Evolutionary conservation across 2,888 invertebrate genomes (phyloP).

Genomic region (Caenorhabditis sulstoni): DNA sequence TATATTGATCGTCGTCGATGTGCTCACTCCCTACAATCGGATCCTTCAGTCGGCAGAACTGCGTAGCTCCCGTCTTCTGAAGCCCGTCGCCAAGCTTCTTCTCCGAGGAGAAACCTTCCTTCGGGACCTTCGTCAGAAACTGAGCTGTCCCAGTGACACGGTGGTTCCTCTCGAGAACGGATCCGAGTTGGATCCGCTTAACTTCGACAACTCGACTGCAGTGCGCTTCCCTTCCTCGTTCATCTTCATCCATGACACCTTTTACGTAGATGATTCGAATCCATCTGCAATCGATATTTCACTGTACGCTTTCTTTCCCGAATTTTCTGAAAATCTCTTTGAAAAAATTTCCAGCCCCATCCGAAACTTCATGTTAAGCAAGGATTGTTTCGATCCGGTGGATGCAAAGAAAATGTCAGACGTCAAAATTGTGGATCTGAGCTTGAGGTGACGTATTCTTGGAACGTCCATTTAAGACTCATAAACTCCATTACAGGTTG

Average conservation of each 20-base stretch:
- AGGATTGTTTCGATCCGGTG: slow-evolving; percentile 58
- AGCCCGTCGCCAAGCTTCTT: slow-evolving; percentile 49
- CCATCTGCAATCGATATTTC: slow-evolving; percentile 31
- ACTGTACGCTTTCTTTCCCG: neutral
- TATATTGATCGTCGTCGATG: slow-evolving; percentile 35
- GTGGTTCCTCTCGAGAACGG: slow-evolving; percentile 63
- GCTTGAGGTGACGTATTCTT: slow-evolving; percentile 53
- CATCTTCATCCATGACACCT: slow-evolving; percentile 70
- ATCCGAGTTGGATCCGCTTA: slow-evolving; percentile 53
- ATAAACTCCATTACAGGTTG: slow-evolving; percentile 55
- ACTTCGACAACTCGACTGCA: slow-evolving; percentile 32
- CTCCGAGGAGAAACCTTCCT: slow-evolving; percentile 64
- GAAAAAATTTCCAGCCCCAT: slow-evolving; percentile 64
- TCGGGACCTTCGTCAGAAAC: slow-evolving; percentile 50
- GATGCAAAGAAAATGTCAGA: slow-evolving; percentile 46
- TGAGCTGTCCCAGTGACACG: slow-evolving; percentile 65
- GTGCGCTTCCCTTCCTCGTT: slow-evolving; percentile 65
- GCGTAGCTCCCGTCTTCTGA: slow-evolving; percentile 37
- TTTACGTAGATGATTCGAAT: slow-evolving; percentile 62
- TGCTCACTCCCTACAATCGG: slow-evolving; percentile 37
- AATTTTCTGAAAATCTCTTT: neutral
- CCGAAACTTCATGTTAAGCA: slow-evolving; percentile 64
- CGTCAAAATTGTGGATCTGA: slow-evolving; percentile 64
- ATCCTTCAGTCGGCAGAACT: slow-evolving; percentile 30
- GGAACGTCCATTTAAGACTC: too few relatives aligned